These are phyloP conservation scores for Cetoscarus ocellatus DNA, from an alignment of 2,797 vertebrate species.

Conservation along the genomic window DNA sequence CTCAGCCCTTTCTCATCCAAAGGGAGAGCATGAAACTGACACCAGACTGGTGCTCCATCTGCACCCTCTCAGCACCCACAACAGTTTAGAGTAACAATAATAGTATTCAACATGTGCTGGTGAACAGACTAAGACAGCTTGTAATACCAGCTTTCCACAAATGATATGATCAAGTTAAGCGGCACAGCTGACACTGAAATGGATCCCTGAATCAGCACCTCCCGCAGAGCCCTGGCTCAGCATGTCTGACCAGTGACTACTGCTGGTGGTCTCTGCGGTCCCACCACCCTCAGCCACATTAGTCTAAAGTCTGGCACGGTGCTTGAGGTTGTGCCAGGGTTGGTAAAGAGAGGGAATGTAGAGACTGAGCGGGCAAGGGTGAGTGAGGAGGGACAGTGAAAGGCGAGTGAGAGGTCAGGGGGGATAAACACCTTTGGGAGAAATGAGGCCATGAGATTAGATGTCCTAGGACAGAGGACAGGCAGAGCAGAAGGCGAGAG, in stretches of 20 bases:
- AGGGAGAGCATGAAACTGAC: slow-evolving; percentile 21
- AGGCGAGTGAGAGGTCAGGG: slow-evolving; percentile 70
- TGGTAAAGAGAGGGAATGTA: slow-evolving; percentile 32
- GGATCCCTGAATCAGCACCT: slow-evolving; percentile 73
- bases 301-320: slow-evolving; percentile 27
- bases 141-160: slow-evolving; percentile 50
- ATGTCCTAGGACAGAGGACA: slow-evolving; percentile 79
- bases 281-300: slow-evolving; percentile 29
- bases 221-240: slow-evolving; percentile 34
- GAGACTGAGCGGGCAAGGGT: slow-evolving; percentile 29
- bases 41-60: slow-evolving; percentile 1
- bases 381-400: slow-evolving; percentile 57
- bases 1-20: slow-evolving; percentile 11
- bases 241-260: slow-evolving; percentile 37
- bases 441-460: slow-evolving; percentile 83
- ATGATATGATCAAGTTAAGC: slow-evolving; percentile 49
- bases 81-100: slow-evolving; percentile 25
- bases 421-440: slow-evolving; percentile 82
- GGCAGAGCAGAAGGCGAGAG: slow-evolving; percentile 62
- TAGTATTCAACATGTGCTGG: slow-evolving; percentile 22
- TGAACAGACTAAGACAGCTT: slow-evolving; percentile 36
- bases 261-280: slow-evolving; percentile 40
- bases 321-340: slow-evolving; percentile 17
- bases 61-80: slow-evolving; percentile 14
- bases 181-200: slow-evolving; percentile 59